Percentiles rank a stretch among this genome's conserved stretches.
phyloP scores from a whole-genome alignment of 2,113 vertebrate genomes.

The Anoplopoma fimbria region DNA sequence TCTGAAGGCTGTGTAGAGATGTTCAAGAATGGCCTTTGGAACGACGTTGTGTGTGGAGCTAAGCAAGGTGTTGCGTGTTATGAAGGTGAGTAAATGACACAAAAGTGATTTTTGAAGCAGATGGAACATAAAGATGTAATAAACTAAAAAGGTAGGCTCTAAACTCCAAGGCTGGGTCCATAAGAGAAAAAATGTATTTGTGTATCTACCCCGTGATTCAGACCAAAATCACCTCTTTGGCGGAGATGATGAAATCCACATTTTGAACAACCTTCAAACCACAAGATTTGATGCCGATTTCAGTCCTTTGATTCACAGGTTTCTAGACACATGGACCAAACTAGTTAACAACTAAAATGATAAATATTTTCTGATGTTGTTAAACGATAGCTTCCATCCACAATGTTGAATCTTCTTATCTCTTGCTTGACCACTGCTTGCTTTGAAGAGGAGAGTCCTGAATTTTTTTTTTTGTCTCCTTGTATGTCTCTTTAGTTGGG shows the following conservation, averaged over 20 bases:
- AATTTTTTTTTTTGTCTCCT: not conserved
- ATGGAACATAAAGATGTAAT: not conserved
- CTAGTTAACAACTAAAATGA: not conserved
- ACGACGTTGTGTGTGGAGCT: fast-evolving
- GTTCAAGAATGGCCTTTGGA: fast-evolving
- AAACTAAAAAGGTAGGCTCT: not conserved
- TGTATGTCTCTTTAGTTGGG: not conserved
- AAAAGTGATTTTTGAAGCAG: not conserved
- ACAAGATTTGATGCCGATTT: not conserved
- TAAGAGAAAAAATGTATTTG: not conserved
- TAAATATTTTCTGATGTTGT: not conserved
- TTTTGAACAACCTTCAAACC: not conserved
- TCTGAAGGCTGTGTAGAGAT: not conserved
- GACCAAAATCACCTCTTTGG: too few species aligned
- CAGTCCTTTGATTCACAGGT: not conserved
- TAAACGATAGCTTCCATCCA: not conserved
- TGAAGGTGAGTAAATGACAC: slow-evolving; percentile 26
- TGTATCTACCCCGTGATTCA: not conserved
- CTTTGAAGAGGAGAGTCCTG: not conserved
- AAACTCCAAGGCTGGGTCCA: too few species aligned
- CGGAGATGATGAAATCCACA: not conserved
- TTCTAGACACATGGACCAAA: not conserved
- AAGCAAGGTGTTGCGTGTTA: not conserved
- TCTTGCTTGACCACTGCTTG: not conserved
- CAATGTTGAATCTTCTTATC: not conserved